These are phyloP conservation scores for Tipula vernalis DNA, from an alignment of 2,888 invertebrate genomes.

Conservation along the genomic window DNA sequence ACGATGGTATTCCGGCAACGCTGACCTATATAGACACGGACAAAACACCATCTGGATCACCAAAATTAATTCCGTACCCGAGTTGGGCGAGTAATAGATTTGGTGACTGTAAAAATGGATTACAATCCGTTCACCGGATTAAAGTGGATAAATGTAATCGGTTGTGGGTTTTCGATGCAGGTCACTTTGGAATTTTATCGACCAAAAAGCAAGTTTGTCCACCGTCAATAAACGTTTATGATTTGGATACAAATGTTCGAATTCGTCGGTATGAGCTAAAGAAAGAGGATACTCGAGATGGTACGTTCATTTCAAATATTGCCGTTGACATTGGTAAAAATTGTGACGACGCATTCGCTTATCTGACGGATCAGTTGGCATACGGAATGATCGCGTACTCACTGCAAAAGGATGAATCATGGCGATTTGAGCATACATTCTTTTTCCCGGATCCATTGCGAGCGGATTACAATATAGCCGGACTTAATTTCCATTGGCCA, in stretches of 20 bases:
- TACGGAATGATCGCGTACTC: conserved; percentile 72
- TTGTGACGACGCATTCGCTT: conserved; percentile 66
- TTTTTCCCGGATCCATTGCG: conserved; percentile 70
- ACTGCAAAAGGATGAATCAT: conserved; percentile 60
- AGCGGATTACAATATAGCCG: conserved; percentile 66
- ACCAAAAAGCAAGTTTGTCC: conserved; percentile 67
- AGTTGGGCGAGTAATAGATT: conserved; percentile 60
- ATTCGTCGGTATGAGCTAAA: conserved; percentile 56
- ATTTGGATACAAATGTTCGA: conserved; percentile 56
- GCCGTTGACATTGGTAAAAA: conserved; percentile 60
- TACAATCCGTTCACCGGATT: conserved; percentile 67
- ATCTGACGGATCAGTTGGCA: conserved; percentile 70
- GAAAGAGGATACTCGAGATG: conserved; percentile 57
- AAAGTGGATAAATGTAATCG: conserved; percentile 63
- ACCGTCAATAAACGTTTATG: conserved; percentile 64
- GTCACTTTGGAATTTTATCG: conserved; percentile 67
- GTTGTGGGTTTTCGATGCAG: conserved; percentile 37
- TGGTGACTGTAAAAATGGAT: conserved; percentile 59
- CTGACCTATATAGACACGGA: conserved; percentile 65
- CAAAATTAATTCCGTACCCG: conserved; percentile 65
- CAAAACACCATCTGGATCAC: conserved; percentile 52
- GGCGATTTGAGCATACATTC: conserved; percentile 66
- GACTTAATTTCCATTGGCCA: conserved; percentile 70
- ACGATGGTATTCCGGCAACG: conserved; percentile 68
- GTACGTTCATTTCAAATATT: conserved; percentile 74